Base-by-base conservation (phyloP, 2,888 invertebrate species). In the Abrostola tripartita region DNA sequence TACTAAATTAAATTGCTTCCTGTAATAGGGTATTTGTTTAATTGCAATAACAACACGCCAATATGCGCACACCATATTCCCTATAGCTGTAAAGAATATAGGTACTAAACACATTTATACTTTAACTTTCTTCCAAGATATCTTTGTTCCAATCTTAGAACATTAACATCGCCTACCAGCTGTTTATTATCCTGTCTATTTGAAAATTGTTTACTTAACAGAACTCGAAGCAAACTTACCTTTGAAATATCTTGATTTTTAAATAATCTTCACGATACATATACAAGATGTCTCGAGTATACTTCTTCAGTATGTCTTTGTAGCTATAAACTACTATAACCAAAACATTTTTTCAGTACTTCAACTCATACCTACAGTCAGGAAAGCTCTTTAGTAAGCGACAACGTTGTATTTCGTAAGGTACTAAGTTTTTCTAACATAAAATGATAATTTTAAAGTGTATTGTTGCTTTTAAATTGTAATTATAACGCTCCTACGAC, bases 1-100 rank as follows among this genome's bases (percentile, higher is more conserved):
- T 63, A 51, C 52, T 37, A 63, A 74, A 71, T 61, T 67, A 71
- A 61, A 69, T 63, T 70, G 61, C 63, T 78, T 75, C 62, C 71
- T 63, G 57, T 65, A 60, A 49, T 65, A 73, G 59, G 24, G 50
- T 65, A 61, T 65, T 68, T 54, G 52, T 68, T 60, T 24, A 52
- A 44, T 51, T 64, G 42, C 50, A 71, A 71, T 61, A 63, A 47
- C 36, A 36, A 60, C 59, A 63, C 59, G 52, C 47, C 36, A 36
- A 60, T 62, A 63, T 56, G 52, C 47, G 40, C 42, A 38, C 53
- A 54, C 60, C 40, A 57, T 38, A 44, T 57, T 58, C 49, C 59
- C 41, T 10, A 14, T 40, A 44, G 44, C 44, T 47, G 10, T 47
- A 9, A 8, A 8, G 6, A 8, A 47, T 47, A 42, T 42, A 42